Conservation (phyloP, 2,888 invertebrate genomes). For the Cephonodes hylas region DNA sequence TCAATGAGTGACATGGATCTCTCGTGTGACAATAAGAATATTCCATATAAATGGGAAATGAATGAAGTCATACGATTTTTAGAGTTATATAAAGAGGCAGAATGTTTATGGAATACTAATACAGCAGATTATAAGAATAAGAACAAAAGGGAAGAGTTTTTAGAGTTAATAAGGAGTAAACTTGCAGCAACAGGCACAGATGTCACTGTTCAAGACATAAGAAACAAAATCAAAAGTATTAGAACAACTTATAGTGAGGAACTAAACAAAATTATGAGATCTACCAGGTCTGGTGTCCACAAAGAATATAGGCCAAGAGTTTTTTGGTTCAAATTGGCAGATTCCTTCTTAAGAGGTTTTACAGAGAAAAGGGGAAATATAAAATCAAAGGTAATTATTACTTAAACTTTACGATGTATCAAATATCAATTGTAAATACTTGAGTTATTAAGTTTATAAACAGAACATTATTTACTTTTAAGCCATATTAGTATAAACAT, state of each 20-base stretch:
- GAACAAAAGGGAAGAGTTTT: background rate
- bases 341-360: background rate
- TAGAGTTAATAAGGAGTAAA: background rate
- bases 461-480: too few species aligned
- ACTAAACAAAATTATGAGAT: background rate
- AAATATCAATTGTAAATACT: too few species aligned
- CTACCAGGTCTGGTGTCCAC: background rate
- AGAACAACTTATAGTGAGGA: too few species aligned
- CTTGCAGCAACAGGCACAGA: background rate
- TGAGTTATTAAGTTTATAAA: too few species aligned
- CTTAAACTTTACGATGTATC: too few species aligned
- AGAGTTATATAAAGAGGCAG: background rate
- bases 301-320: background rate
- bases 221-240: too few species aligned
- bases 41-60: background rate
- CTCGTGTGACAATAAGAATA: background rate
- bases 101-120: background rate
- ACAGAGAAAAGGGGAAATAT: too few species aligned
- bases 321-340: background rate
- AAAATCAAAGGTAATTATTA: too few species aligned
- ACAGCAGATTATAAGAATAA: background rate
- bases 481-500: too few species aligned
- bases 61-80: background rate
- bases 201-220: too few species aligned
- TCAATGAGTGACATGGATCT: too few species aligned